These are phyloP conservation scores for Plebejus argus DNA, from an alignment of 2,888 invertebrate species.

Conservation along the genomic window DNA sequence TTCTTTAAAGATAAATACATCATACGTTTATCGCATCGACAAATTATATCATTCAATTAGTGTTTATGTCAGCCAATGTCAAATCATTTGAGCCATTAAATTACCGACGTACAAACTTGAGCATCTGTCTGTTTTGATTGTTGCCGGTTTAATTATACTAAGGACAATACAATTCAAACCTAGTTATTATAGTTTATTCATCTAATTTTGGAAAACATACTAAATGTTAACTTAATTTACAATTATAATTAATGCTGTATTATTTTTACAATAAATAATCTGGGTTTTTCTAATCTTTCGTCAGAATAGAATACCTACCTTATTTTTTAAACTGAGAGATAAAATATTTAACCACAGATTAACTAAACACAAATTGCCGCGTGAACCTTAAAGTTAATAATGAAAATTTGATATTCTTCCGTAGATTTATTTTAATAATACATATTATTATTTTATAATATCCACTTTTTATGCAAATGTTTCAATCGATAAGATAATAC, in stretches of 20 bases:
- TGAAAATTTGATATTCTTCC: too few relatives aligned
- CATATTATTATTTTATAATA: not conserved
- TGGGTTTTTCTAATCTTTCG: too few relatives aligned
- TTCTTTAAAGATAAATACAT: not conserved
- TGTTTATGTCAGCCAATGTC: slow-evolving; percentile 4
- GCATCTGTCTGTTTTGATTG: not conserved
- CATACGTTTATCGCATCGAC: not conserved
- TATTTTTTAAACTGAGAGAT: too few relatives aligned
- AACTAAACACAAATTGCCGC: too few relatives aligned
- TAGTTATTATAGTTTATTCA: too few relatives aligned
- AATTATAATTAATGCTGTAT: too few relatives aligned
- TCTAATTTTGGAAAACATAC: too few relatives aligned
- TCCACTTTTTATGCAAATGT: not conserved
- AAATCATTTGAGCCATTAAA: not conserved
- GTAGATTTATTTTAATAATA: not conserved
- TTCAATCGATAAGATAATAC: not conserved
- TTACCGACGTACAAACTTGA: not conserved
- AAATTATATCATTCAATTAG: slow-evolving; percentile 22
- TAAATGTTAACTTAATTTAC: too few relatives aligned
- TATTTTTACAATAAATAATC: too few relatives aligned
- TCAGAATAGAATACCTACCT: too few relatives aligned
- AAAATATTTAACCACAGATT: too few relatives aligned
- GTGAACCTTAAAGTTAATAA: too few relatives aligned
- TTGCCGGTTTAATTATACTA: not conserved
- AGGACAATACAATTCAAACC: not conserved